Evolutionary conservation across 2,797 vertebrate genomes (phyloP), one percentile per base, ranked within the genome.

Genomic region (Acanthis flammea): DNA sequence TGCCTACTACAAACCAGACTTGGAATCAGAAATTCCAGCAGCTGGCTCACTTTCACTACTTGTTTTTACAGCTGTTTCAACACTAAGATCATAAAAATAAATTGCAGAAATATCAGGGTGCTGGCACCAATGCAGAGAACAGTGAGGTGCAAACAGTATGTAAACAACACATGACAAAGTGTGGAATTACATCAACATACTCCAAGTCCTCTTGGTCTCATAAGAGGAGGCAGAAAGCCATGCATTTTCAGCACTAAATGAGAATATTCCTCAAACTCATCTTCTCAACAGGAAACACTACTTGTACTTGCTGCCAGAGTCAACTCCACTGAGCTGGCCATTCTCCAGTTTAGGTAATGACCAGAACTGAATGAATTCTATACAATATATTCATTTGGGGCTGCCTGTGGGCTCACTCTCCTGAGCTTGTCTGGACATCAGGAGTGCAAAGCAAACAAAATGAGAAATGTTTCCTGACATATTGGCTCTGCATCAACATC

Each of bases 61-160:
- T 96, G 94, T 91, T 96, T 95, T 94, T 72, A 92, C 96, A 97
- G 96, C 92, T 97, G 95, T 91, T 94, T 78, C 87, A 94, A 88
- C 87, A 95, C 12, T 58, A 79, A 74, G 88, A 92, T 94, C 89
- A 90, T 94, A 96, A 96, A 97, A 96, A 95, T 89, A 94, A 94
- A 90, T 88, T 84, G 89, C 85, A 96, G 73, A 86, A 97, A 90
- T 94, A 96, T 94, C 89, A 93, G 82, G 72, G 86, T 81, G 66
- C 82, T 97, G 92, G 95, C 94, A 88, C 51, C 12, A 45, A 81
- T 22, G 53, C 79, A 91, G 79, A 90, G 78, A 92, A 48, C 86
- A 90, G 72, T 0, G 33, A 95, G 94, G 92, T 96, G 94, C 65
- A 95, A 97, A 94, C 70, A 94, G 80, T 83, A 78, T 78, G 87